phyloP scores from a whole-genome alignment of 2,113 vertebrate species.

The Struthidea cinerea region DNA sequence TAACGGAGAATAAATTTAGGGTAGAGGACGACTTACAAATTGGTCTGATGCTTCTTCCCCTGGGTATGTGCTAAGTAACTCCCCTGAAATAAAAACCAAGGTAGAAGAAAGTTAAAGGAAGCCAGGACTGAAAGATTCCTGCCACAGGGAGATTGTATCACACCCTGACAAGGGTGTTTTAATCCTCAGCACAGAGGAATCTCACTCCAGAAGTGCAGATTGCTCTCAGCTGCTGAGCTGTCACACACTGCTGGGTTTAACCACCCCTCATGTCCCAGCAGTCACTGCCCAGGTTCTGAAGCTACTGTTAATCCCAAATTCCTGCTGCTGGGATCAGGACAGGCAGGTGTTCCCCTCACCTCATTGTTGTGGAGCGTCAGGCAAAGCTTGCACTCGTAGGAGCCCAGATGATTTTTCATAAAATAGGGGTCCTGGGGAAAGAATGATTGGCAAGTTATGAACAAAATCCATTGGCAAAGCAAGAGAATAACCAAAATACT shows the following conservation, averaged over 20 bases:
- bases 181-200: neutral
- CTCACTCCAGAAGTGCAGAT: neutral
- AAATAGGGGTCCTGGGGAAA: slow-evolving; percentile 88
- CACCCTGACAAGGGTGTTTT: neutral
- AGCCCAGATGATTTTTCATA: slow-evolving; percentile 98
- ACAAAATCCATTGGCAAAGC: neutral
- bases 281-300: neutral
- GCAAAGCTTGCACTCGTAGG: slow-evolving; percentile 97
- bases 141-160: neutral
- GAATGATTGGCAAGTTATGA: neutral
- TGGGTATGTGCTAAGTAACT: slow-evolving; percentile 97
- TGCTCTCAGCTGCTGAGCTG: neutral
- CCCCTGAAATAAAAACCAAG: slow-evolving; percentile 74
- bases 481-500: neutral
- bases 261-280: neutral
- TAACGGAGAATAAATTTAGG: neutral
- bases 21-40: slow-evolving; percentile 80
- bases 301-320: neutral
- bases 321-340: neutral
- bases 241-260: neutral
- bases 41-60: slow-evolving; percentile 98
- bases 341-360: slow-evolving; percentile 62
- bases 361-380: slow-evolving; percentile 98
- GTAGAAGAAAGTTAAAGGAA: neutral
- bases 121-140: neutral